phyloP scores from a whole-genome alignment of 2,888 invertebrate genomes.

The Nemoura dubitans region DNA sequence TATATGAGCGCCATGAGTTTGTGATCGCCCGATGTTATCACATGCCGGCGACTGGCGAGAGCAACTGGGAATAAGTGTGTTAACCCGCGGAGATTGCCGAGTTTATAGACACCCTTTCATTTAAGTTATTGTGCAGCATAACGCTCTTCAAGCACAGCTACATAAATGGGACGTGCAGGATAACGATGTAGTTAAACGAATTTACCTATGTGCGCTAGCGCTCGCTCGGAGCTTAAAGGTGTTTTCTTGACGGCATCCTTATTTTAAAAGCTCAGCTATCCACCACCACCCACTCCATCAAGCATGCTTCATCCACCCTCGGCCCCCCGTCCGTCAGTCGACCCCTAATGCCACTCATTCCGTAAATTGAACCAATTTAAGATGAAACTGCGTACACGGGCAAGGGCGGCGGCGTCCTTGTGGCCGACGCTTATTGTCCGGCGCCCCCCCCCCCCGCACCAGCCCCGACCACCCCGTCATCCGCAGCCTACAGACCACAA shows the following conservation, averaged over 20 bases:
- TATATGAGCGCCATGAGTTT: not conserved
- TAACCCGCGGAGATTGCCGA: not conserved
- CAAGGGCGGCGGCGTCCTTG: conserved; percentile 21
- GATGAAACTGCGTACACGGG: conserved; percentile 43
- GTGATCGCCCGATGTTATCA: not conserved
- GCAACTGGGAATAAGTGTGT: not conserved
- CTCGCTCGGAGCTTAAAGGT: not conserved
- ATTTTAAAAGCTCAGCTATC: conserved; percentile 27
- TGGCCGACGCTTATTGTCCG: conserved; percentile 39
- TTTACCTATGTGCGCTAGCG: conserved; percentile 1
- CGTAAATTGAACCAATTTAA: conserved; percentile 47
- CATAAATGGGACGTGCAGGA: not conserved
- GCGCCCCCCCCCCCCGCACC: conserved; percentile 8
- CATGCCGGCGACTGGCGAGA: not conserved
- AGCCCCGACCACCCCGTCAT: not conserved
- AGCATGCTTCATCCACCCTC: too few relatives aligned
- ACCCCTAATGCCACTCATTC: conserved; percentile 36
- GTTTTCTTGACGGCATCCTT: conserved; percentile 24
- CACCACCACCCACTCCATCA: conserved; percentile 20
- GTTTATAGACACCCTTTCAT: not conserved
- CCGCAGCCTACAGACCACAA: not conserved
- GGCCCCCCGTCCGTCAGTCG: not conserved
- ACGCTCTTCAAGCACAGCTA: not conserved
- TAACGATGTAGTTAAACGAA: conserved; percentile 21
- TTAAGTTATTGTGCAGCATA: conserved; percentile 12